phyloP scores from a whole-genome alignment of 1,140 invertebrate genomes.

The Holotrichia oblita region DNA sequence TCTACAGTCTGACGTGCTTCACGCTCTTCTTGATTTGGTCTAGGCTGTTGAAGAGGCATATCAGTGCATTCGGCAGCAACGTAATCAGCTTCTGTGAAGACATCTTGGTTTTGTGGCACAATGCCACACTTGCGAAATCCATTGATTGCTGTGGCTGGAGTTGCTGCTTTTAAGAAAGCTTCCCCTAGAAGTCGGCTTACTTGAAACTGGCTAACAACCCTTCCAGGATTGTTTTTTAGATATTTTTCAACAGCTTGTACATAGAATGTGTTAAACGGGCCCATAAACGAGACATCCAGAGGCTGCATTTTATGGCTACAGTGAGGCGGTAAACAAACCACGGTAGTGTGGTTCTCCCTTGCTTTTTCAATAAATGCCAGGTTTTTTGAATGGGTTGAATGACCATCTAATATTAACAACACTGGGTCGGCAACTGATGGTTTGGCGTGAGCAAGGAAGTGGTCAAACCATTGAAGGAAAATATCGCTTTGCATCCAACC shows the following conservation, averaged over 20 bases:
- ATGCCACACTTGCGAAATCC: slow-evolving; percentile 60
- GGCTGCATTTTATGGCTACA: slow-evolving; percentile 39
- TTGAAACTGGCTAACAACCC: slow-evolving; percentile 54
- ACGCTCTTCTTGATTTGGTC: not conserved
- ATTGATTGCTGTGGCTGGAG: slow-evolving; percentile 58
- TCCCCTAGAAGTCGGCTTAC: slow-evolving; percentile 55
- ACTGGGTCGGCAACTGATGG: slow-evolving; percentile 26
- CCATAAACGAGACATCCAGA: slow-evolving; percentile 46
- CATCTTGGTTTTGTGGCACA: slow-evolving; percentile 57
- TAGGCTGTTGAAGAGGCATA: not conserved
- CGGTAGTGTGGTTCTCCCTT: slow-evolving; percentile 41
- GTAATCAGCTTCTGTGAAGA: slow-evolving; percentile 53
- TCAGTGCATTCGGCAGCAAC: not conserved
- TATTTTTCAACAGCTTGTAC: slow-evolving; percentile 46
- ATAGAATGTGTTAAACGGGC: slow-evolving; percentile 57
- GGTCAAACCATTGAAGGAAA: not conserved
- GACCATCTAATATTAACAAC: slow-evolving; percentile 44
- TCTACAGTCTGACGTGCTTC: no score
- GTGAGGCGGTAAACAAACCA: slow-evolving; percentile 47
- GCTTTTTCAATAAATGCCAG: slow-evolving; percentile 38
- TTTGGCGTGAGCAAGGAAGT: not conserved
- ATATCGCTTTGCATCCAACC: not conserved
- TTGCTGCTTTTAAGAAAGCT: slow-evolving; percentile 53
- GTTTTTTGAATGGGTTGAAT: slow-evolving; percentile 42
- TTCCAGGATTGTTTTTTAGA: slow-evolving; percentile 46